Evolutionary conservation across 2,113 vertebrate species (phyloP).

Genomic region (Acrocephalus kingi): DNA sequence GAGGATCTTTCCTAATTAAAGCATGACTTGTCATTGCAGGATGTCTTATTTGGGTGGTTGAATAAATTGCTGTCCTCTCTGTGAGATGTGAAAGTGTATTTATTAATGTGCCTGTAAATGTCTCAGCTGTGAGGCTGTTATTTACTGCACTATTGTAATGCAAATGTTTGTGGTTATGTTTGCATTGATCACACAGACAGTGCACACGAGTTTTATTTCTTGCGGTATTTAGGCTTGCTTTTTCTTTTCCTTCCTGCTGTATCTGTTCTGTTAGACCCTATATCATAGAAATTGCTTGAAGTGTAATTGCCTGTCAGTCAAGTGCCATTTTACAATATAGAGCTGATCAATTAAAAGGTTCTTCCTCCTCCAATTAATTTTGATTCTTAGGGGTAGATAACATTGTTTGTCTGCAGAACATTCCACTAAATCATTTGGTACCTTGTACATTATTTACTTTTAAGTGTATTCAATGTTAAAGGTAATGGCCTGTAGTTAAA

Average conservation of each 20-base stretch:
- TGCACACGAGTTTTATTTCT: conserved; percentile 20
- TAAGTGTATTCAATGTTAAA: background rate
- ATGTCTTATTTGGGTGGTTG: background rate
- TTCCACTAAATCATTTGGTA: background rate
- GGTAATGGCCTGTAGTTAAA: background rate
- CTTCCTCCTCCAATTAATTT: background rate
- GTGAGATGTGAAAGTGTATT: background rate
- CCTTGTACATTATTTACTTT: background rate
- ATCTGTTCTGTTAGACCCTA: background rate
- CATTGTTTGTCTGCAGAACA: background rate
- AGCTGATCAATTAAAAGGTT: background rate
- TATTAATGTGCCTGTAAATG: conserved; percentile 1
- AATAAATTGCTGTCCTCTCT: background rate
- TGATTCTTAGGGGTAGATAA: background rate
- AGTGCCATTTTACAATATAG: background rate
- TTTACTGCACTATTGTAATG: conserved; percentile 52
- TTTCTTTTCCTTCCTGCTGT: background rate
- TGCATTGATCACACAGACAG: conserved; percentile 4
- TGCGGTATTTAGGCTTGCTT: background rate
- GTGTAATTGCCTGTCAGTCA: conserved; percentile 13
- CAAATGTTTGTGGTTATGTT: conserved; percentile 42
- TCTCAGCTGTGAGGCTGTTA: conserved; percentile 24
- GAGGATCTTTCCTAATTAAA: conserved; percentile 10
- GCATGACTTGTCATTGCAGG: background rate
- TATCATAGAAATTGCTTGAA: background rate